phyloP scores from a whole-genome alignment of 2,888 invertebrate genomes.

The Synanthedon vespiformis region DNA sequence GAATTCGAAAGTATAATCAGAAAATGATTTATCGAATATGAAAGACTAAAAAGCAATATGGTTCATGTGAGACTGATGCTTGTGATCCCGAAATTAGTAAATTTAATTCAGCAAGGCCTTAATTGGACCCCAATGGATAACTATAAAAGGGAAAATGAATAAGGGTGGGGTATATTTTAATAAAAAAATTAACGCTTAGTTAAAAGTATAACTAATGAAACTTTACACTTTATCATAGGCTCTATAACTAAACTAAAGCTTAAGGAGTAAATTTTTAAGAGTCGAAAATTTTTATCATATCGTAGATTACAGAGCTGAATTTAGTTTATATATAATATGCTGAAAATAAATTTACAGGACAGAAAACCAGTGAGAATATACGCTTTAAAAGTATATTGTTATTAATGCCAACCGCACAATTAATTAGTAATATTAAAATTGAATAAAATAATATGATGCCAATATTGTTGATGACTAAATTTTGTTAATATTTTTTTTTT shows the following conservation, averaged over 20 bases:
- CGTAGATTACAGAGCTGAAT: neutral
- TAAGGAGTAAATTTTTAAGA: neutral
- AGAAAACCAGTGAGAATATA: slow-evolving; percentile 5
- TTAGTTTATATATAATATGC: neutral
- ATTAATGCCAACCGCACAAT: slow-evolving; percentile 52
- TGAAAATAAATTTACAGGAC: neutral
- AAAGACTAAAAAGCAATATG: slow-evolving; percentile 17
- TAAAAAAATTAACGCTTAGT: neutral
- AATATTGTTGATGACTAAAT: neutral
- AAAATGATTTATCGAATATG: slow-evolving; percentile 42
- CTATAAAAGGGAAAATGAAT: neutral
- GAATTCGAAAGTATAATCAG: slow-evolving; percentile 50
- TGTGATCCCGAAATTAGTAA: slow-evolving; percentile 33
- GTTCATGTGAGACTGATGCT: slow-evolving; percentile 61
- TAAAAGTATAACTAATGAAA: neutral
- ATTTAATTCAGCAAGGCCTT: neutral
- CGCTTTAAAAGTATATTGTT: slow-evolving; percentile 36
- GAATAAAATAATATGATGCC: neutral
- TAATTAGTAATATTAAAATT: slow-evolving; percentile 5
- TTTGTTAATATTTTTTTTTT: neutral
- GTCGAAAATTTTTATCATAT: neutral
- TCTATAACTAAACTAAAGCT: too few relatives aligned
- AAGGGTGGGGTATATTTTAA: neutral
- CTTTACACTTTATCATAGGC: neutral
- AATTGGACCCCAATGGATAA: neutral